phyloP scores from a whole-genome alignment of 2,797 vertebrate genomes.

The Atherinosoma microstoma region DNA sequence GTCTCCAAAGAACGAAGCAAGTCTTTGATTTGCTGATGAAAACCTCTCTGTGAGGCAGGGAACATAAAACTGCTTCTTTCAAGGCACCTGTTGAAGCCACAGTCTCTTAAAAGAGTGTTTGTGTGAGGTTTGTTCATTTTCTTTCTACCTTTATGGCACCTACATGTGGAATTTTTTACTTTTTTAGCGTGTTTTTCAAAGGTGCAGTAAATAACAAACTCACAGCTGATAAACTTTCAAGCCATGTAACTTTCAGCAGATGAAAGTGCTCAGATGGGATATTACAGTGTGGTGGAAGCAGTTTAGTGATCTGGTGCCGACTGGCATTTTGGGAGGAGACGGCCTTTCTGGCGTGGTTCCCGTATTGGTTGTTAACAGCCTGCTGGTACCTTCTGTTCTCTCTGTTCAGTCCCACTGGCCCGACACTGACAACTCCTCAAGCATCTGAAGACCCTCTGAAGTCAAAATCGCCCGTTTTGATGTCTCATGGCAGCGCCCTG shows the following conservation, averaged over 20 bases:
- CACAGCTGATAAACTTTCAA: conserved; percentile 57
- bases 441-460: conserved; percentile 84
- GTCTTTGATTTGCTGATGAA: conserved; percentile 68
- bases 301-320: conserved; percentile 73
- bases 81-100: conserved; percentile 74
- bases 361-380: conserved; percentile 80
- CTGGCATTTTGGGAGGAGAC: conserved; percentile 77
- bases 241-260: conserved; percentile 53
- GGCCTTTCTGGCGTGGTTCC: conserved; percentile 73
- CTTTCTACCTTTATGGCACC: conserved; percentile 23
- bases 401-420: conserved; percentile 71
- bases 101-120: conserved; percentile 12
- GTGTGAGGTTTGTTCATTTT: conserved; percentile 10
- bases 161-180: conserved; percentile 14
- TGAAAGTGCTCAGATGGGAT: conserved; percentile 69
- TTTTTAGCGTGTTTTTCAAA: neutral
- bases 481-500: conserved; percentile 72
- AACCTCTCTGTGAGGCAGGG: conserved; percentile 51
- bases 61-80: conserved; percentile 46
- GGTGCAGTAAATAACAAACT: conserved; percentile 27
- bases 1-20: conserved; percentile 55
- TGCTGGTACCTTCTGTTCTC: conserved; percentile 84
- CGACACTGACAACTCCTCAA: conserved; percentile 76
- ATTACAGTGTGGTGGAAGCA: conserved; percentile 54
- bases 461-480: conserved; percentile 80